Evolutionary conservation across 2,113 vertebrate genomes (phyloP), one percentile per base, ranked within the genome.

Genomic region (Talpa occidentalis): DNA sequence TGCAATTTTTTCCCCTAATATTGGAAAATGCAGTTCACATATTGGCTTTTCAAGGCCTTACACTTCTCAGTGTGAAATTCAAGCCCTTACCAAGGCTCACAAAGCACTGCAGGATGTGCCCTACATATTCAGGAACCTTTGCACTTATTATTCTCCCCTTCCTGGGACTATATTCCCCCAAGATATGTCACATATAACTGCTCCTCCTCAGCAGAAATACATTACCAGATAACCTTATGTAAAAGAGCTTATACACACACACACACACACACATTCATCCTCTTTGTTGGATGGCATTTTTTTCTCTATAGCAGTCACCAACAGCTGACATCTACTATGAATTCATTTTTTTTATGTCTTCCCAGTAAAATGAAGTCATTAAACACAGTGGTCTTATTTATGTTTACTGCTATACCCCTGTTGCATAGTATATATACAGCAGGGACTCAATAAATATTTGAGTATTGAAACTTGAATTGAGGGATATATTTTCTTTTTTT

Each of bases 381-480:
- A 42, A 78, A 21, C 86, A 70, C 4, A 21, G 4, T 64, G 35
- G 1, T 37, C 37, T 44, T 90, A 44, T 62, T 62, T 78, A 32
- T 66, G 12, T 70, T 94, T 44, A 47, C 10, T 77, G 40, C 40
- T 47, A 1, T 84, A 44, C 90, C 14, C 6, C 5, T 4, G 59
- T 5, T 52, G 21, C 28, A 47, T 59, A 28, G 8, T 21, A 37
- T 12, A 35, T 32, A 37, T 12, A 35, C 28, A 85, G 11, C 60
- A 64, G 47, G 24, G 37, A 70, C n/a, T 54, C 52, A 60, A 14
- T 64, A 44, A 77, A 87, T 88, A 88, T 87, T 73, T 88, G 26
- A 52, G 40, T 82, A 79, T 62, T 66, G 8, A 88, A 47, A 28
- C n/a, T 35, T 79, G 69, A 95, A 69, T 91, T 54, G 35, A 30